phyloP scores from a whole-genome alignment of 2,113 vertebrate species.

The Thalassoma bifasciatum region DNA sequence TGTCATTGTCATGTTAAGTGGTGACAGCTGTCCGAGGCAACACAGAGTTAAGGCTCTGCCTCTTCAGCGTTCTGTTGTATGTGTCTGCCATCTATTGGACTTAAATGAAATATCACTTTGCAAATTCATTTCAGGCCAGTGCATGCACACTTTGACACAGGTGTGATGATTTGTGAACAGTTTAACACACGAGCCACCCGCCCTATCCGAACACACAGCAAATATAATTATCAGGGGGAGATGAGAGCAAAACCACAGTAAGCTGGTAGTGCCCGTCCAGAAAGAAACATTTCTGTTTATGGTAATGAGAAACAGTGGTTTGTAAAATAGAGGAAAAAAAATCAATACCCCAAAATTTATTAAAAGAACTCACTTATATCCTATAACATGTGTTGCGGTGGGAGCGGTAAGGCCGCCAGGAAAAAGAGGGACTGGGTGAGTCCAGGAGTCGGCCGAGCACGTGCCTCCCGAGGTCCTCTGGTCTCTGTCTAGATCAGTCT shows the following conservation, averaged over 20 bases:
- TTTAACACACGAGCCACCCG: not conserved
- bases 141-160: conserved; percentile 11
- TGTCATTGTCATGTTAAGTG: conserved; percentile 43
- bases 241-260: conserved; percentile 26
- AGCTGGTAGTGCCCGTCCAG: conserved; percentile 54
- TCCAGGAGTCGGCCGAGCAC: conserved; percentile 71
- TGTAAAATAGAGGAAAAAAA: conserved; percentile 76
- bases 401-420: conserved; percentile 75
- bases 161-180: not conserved
- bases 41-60: conserved; percentile 41
- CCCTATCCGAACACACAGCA: conserved; percentile 5
- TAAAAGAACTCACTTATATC: conserved; percentile 85
- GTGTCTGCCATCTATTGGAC: conserved; percentile 86
- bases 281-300: conserved; percentile 73
- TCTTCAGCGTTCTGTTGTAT: conserved; percentile 67
- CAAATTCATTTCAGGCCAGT: conserved; percentile 17
- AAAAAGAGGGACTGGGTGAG: conserved; percentile 79
- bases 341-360: conserved; percentile 81
- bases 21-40: conserved; percentile 47
- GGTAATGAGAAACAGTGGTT: conserved; percentile 80
- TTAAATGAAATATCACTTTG: conserved; percentile 71
- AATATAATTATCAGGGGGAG: conserved; percentile 14
- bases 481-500: conserved; percentile 66
- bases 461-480: conserved; percentile 74
- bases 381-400: conserved; percentile 85